These are phyloP conservation scores for Paramormyrops kingsleyae DNA, from an alignment of 2,113 vertebrate species.

Conservation along the genomic window DNA sequence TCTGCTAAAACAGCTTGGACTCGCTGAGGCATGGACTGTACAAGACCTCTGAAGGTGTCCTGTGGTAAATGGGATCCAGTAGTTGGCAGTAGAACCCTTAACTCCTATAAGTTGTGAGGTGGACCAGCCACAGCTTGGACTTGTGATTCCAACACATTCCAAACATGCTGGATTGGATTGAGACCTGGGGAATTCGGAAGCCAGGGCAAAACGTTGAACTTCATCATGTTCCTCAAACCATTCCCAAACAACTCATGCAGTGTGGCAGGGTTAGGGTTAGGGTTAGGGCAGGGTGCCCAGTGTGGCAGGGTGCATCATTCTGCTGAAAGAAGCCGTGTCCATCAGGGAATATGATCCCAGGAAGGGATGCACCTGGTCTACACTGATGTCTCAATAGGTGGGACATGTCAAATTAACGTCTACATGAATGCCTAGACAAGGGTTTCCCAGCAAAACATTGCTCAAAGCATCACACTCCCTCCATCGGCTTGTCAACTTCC, in stretches of 20 bases:
- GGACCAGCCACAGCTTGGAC: neutral
- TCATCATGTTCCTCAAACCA: neutral
- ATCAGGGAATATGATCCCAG: neutral
- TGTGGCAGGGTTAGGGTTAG: too few species aligned
- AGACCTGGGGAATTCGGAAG: neutral
- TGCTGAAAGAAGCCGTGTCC: neutral
- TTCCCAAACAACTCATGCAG: neutral
- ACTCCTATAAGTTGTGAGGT: neutral
- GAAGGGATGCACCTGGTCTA: neutral
- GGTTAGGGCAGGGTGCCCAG: too few species aligned
- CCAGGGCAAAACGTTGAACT: neutral
- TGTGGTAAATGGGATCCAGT: neutral
- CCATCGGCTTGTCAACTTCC: neutral
- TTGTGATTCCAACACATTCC: neutral
- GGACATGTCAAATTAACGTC: neutral
- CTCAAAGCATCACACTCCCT: neutral
- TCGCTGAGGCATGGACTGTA: neutral
- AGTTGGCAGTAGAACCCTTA: neutral
- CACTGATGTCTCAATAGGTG: neutral
- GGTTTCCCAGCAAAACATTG: neutral
- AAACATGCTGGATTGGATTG: neutral
- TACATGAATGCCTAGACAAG: neutral
- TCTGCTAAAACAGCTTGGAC: neutral
- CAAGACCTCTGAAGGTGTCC: neutral
- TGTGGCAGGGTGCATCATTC: neutral